phyloP scores from a whole-genome alignment of 2,888 invertebrate genomes.

The Ashinkailepas kermadecensis region DNA sequence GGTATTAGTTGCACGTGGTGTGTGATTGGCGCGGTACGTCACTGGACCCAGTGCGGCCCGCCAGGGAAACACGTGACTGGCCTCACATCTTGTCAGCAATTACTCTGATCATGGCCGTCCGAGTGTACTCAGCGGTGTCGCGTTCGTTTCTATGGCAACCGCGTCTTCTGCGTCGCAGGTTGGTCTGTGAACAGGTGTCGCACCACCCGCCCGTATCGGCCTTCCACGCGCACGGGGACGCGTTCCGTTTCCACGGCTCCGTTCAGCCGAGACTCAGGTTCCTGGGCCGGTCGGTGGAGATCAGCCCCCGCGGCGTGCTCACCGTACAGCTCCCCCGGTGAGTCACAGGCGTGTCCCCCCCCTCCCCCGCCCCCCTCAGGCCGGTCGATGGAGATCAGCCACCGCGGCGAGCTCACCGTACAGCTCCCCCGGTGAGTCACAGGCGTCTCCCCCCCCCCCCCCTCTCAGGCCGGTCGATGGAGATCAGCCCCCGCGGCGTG shows the following conservation, averaged over 20 bases:
- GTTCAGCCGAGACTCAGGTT: conserved; percentile 92
- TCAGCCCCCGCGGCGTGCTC: conserved; percentile 82
- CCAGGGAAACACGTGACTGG: no score
- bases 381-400: conserved; percentile 88
- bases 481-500: conserved; percentile 84
- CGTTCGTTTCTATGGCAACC: no score
- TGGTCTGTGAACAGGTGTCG: conserved; percentile 83
- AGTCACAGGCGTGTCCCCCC: conserved; percentile 34
- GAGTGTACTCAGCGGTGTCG: no score
- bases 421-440: conserved; percentile 71
- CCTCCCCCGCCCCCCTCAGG: conserved; percentile 59
- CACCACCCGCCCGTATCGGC: conserved; percentile 96
- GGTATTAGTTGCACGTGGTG: no score
- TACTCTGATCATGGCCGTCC: no score
- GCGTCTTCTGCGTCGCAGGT: conserved; percentile 43
- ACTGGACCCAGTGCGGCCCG: no score
- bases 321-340: conserved; percentile 75
- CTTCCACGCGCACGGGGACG: conserved; percentile 78
- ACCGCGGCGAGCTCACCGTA: conserved; percentile 78
- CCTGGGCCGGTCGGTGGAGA: conserved; percentile 91
- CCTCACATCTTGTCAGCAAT: no score
- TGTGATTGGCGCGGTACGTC: no score
- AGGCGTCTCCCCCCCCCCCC: no score
- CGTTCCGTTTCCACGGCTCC: conserved; percentile 83
- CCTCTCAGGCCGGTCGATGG: conserved; percentile 88